A percentile compares a stretch with the other conserved stretches of the same genome.
Conservation (phyloP, 2,888 invertebrate genomes). For the Oasisia sp. region DNA sequence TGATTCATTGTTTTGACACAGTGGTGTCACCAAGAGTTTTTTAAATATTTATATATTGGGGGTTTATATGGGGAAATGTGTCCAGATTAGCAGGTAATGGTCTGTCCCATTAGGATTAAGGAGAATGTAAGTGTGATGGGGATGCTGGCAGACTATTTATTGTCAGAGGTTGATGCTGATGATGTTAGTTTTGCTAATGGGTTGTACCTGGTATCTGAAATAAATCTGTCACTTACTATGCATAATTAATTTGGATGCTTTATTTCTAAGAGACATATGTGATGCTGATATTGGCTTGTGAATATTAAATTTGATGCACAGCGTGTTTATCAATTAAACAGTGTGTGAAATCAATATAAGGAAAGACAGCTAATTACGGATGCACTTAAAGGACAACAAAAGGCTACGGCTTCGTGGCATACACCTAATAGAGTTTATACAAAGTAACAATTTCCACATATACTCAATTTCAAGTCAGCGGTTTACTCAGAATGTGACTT, state of each 20-base stretch:
- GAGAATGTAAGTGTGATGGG: background rate
- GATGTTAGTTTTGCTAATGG: background rate
- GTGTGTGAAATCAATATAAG: background rate
- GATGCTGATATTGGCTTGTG: background rate
- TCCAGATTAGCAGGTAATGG: background rate
- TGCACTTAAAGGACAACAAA: too few species aligned
- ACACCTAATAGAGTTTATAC: too few species aligned
- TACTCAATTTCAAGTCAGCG: too few species aligned
- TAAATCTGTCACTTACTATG: background rate
- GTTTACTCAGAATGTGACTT: too few species aligned
- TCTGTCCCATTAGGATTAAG: background rate
- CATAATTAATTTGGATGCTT: background rate
- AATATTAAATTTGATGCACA: background rate
- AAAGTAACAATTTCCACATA: too few species aligned
- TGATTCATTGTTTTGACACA: too few species aligned
- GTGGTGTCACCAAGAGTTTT: too few species aligned
- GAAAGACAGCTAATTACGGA: background rate
- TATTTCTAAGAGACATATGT: background rate
- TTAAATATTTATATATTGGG: background rate
- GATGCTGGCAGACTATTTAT: background rate
- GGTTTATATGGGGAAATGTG: background rate
- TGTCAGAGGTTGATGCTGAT: background rate
- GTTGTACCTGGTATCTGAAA: background rate
- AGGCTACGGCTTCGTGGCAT: too few species aligned
- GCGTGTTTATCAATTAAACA: background rate